These are phyloP conservation scores for Caenorhabditis remanei DNA, from an alignment of 1,140 invertebrate species.

Conservation along the genomic window DNA sequence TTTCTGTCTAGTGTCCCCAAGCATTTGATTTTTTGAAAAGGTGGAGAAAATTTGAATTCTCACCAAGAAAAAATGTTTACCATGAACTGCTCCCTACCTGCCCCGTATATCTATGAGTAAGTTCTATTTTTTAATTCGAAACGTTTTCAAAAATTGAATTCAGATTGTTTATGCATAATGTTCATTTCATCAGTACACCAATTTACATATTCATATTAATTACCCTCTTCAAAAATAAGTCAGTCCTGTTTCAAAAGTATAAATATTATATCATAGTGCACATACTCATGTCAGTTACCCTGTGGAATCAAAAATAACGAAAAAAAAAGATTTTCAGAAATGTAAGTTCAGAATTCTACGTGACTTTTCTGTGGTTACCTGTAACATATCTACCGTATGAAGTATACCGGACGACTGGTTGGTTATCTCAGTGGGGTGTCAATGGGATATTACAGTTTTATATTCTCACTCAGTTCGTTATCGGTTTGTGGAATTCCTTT, in stretches of 20 bases:
- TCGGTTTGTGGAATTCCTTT: neutral
- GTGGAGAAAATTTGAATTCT: no score
- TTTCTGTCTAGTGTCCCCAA: no score
- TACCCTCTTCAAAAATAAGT: neutral
- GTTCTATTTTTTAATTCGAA: neutral
- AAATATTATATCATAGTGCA: neutral
- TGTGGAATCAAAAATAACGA: neutral
- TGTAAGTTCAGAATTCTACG: neutral
- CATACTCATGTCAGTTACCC: neutral
- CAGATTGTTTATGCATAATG: neutral
- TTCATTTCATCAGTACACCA: neutral
- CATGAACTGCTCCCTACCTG: neutral
- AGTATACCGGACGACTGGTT: neutral
- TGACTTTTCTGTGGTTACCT: conserved; percentile 1
- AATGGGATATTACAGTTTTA: neutral
- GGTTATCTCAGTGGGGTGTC: neutral
- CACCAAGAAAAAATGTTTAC: no score
- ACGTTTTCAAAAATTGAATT: no score
- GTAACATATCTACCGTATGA: neutral
- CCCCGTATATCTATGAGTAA: neutral
- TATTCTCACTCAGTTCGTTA: neutral
- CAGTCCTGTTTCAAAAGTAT: neutral
- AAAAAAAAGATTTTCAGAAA: neutral
- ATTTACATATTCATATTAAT: neutral
- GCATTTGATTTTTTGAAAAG: no score